phyloP scores from a whole-genome alignment of 2,888 invertebrate species.

The Leistus spinibarbis region DNA sequence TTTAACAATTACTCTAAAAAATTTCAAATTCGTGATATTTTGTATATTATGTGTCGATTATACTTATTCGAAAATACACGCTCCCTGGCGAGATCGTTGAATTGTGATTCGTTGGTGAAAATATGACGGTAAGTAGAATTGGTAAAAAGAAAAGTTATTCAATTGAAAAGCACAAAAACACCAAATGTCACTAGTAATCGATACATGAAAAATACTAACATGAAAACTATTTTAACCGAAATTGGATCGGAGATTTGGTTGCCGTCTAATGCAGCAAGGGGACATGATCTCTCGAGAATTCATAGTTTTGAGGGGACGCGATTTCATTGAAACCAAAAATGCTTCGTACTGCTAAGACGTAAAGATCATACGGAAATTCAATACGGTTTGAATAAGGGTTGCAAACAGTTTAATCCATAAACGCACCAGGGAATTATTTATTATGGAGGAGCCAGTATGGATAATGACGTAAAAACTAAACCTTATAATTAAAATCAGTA shows the following conservation, averaged over 20 bases:
- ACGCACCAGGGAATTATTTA: constrained; percentile 4
- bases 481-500: no score
- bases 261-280: constrained; percentile 11
- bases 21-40: no score
- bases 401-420: constrained; percentile 30
- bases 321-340: constrained; percentile 39
- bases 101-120: no score
- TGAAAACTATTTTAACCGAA: constrained; percentile 53
- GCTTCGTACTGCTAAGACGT: constrained; percentile 22
- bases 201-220: constrained; percentile 49
- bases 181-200: constrained; percentile 40
- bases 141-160: no score
- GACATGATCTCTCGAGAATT: constrained; percentile 14
- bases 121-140: no score
- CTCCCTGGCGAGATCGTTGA: no score
- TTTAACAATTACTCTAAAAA: no score
- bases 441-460: no score
- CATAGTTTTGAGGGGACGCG: constrained; percentile 14
- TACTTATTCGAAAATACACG: no score
- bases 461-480: no score
- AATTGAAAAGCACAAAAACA: no score
- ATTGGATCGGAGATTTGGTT: constrained; percentile 48
- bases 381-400: constrained; percentile 5
- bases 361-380: constrained; percentile 23
- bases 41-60: no score